Conservation (phyloP, 2,113 vertebrate genomes). For the Ariopsis seemanni region DNA sequence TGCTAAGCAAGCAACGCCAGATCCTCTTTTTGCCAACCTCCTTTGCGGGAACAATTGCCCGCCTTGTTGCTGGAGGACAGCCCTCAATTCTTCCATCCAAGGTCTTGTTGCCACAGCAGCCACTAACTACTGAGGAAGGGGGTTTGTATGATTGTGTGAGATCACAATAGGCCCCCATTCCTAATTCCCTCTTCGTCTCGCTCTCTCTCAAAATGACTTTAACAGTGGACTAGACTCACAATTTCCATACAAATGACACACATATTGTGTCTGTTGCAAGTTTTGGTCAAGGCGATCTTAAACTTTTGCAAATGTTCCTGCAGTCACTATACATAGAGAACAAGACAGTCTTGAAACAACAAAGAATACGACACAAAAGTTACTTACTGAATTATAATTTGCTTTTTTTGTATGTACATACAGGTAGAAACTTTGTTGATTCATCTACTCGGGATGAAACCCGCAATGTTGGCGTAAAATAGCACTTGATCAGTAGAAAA, state of each 20-base stretch:
- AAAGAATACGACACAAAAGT: not conserved
- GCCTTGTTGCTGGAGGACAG: conserved; percentile 62
- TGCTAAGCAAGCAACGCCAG: not conserved
- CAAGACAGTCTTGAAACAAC: not conserved
- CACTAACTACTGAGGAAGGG: conserved; percentile 66
- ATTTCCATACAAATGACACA: conserved; percentile 46
- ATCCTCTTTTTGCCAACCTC: conserved; percentile 40
- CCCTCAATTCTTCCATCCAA: conserved; percentile 68
- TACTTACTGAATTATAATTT: not conserved
- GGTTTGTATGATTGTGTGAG: conserved; percentile 16
- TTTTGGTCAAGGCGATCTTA: not conserved
- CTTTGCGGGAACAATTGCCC: conserved; percentile 51
- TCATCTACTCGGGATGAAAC: not conserved
- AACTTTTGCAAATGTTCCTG: not conserved
- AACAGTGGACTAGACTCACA: not conserved
- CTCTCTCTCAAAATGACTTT: conserved; percentile 60
- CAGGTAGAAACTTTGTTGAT: not conserved
- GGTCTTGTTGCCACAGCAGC: conserved; percentile 72
- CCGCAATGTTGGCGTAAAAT: not conserved
- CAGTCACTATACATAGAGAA: not conserved
- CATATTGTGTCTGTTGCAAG: conserved; percentile 13
- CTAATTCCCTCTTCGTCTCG: not conserved
- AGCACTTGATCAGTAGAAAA: not conserved
- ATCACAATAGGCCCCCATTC: conserved; percentile 61
- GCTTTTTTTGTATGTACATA: not conserved